A percentile compares a stretch with the other conserved stretches of the same genome.
Conservation (phyloP, 1,140 invertebrate species). For the Sitophilus oryzae region DNA sequence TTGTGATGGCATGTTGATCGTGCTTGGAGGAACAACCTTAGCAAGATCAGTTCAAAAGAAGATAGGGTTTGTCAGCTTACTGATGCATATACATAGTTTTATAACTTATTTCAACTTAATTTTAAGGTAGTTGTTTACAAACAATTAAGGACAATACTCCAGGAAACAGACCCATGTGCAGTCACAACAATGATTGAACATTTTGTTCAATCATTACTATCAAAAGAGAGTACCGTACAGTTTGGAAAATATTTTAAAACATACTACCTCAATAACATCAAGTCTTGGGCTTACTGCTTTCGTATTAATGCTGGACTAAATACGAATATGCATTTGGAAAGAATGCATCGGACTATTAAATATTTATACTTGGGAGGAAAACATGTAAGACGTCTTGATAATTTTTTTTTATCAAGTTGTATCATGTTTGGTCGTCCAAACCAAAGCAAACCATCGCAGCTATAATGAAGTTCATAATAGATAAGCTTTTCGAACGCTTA, state of each 20-base stretch:
- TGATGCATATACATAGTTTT: no score
- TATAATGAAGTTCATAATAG: conserved; percentile 13
- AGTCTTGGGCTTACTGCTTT: conserved; percentile 10
- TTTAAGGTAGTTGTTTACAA: no score
- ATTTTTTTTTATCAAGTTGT: no score
- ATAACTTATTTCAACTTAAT: no score
- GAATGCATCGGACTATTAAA: conserved; percentile 18
- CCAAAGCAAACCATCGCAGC: neutral
- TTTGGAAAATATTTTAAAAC: conserved; percentile 7
- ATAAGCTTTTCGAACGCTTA: conserved; percentile 13
- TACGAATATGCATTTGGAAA: conserved; percentile 13
- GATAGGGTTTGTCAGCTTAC: no score
- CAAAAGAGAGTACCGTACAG: no score
- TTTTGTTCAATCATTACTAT: no score
- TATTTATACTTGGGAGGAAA: conserved; percentile 12
- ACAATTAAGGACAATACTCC: no score
- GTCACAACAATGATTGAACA: no score
- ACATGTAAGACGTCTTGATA: conserved; percentile 8
- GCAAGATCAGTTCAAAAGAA: conserved; percentile 3
- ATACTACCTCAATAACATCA: conserved; percentile 3
- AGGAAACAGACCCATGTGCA: no score
- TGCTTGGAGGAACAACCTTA: conserved; percentile 6
- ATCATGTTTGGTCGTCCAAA: no score
- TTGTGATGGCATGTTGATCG: conserved; percentile 5
- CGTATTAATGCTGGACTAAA: conserved; percentile 6